Conservation (phyloP, 2,888 invertebrate species). For the Julus scandinavius region DNA sequence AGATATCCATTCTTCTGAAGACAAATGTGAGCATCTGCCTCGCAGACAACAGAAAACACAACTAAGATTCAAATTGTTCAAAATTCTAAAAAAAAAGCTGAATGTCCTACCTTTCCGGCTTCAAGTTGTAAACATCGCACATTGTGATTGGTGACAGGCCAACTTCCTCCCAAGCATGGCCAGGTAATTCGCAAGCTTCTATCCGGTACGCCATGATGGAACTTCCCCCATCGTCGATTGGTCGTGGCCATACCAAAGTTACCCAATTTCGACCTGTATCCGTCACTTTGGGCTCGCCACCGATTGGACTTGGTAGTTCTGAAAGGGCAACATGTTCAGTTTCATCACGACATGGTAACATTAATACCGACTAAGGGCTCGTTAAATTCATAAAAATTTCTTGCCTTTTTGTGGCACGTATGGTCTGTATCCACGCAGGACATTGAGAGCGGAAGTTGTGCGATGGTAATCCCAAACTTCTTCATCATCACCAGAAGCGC, state of each 20-base stretch:
- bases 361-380: background rate
- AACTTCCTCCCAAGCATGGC: constrained; percentile 79
- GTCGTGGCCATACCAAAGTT: constrained; percentile 84
- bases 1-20: too few species aligned
- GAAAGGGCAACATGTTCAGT: constrained; percentile 58
- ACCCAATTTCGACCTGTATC: constrained; percentile 88
- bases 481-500: constrained; percentile 32
- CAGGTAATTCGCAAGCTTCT: constrained; percentile 79
- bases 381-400: background rate
- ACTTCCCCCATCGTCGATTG: constrained; percentile 74
- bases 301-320: constrained; percentile 86
- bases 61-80: too few species aligned
- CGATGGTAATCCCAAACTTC: constrained; percentile 54
- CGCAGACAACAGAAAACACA: too few species aligned
- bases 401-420: constrained; percentile 52
- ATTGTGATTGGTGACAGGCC: constrained; percentile 82
- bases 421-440: constrained; percentile 43
- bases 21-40: too few species aligned
- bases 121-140: constrained; percentile 85
- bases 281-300: constrained; percentile 78
- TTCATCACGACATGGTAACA: background rate
- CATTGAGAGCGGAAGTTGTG: constrained; percentile 44
- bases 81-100: background rate
- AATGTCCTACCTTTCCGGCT: constrained; percentile 70
- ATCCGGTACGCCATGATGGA: constrained; percentile 85